Evolutionary conservation across 2,888 invertebrate genomes (phyloP).

Genomic region (Idaea straminata): DNA sequence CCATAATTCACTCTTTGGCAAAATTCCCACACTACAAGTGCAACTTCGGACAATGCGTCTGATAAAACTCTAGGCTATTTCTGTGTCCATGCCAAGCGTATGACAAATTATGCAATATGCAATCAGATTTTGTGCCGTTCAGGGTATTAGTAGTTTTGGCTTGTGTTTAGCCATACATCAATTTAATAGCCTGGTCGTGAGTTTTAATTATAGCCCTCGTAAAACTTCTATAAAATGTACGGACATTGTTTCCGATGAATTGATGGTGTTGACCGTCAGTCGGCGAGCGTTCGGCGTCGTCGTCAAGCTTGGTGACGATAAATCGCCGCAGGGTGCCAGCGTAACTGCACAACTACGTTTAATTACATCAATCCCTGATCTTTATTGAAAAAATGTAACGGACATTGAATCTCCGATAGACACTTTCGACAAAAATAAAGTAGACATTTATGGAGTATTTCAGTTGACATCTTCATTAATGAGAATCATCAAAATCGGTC

Average conservation of each 20-base stretch:
- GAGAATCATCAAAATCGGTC: no score
- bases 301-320: conserved; percentile 7
- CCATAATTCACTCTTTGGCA: conserved; percentile 25
- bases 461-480: no score
- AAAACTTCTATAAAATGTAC: not conserved
- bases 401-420: not conserved
- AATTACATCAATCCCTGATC: not conserved
- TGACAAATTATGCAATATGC: conserved; percentile 2
- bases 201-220: conserved; percentile 1
- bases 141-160: conserved; percentile 1
- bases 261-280: not conserved
- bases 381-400: not conserved
- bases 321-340: conserved; percentile 9
- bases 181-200: not conserved
- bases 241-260: not conserved
- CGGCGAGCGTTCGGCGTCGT: not conserved
- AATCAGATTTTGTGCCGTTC: not conserved
- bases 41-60: conserved; percentile 22
- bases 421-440: not conserved
- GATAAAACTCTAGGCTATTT: conserved; percentile 20
- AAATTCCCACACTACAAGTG: conserved; percentile 18
- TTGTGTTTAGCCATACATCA: not conserved
- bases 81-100: conserved; percentile 13
- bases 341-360: not conserved
- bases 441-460: not conserved